phyloP scores from a whole-genome alignment of 2,888 invertebrate species.

The Isoperla grammatica region DNA sequence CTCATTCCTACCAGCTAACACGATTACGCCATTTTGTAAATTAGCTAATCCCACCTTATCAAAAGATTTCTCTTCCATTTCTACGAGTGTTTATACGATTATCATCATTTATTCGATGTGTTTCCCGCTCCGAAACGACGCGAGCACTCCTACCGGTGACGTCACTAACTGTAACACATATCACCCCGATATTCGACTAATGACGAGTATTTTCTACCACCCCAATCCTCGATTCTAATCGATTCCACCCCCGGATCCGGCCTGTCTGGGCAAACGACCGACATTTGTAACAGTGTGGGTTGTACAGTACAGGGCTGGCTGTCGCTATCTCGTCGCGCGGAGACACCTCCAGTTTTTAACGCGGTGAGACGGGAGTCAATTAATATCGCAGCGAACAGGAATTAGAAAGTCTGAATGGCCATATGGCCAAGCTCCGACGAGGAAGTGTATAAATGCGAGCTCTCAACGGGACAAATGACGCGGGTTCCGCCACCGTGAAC shows the following conservation, averaged over 20 bases:
- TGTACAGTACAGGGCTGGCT: neutral
- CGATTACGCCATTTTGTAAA: slow-evolving; percentile 12
- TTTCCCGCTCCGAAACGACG: neutral
- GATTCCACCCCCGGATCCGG: slow-evolving; percentile 2
- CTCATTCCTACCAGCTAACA: neutral
- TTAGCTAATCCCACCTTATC: slow-evolving; percentile 2
- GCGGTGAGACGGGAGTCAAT: neutral
- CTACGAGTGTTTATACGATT: slow-evolving; percentile 3
- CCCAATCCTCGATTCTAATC: slow-evolving; percentile 15
- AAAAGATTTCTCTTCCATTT: neutral
- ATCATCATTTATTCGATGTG: neutral
- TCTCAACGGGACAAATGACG: slow-evolving; percentile 8
- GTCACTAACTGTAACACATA: neutral
- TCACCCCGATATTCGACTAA: slow-evolving; percentile 10
- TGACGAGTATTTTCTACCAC: slow-evolving; percentile 4
- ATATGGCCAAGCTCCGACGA: slow-evolving; percentile 9
- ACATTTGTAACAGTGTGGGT: slow-evolving; percentile 4
- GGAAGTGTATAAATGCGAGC: slow-evolving; percentile 10
- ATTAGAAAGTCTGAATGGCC: neutral
- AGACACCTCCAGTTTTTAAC: slow-evolving; percentile 10
- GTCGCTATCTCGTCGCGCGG: neutral
- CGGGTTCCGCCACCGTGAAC: neutral
- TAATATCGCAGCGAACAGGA: neutral
- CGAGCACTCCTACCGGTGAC: neutral
- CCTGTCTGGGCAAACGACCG: slow-evolving; percentile 4